These are phyloP conservation scores for Pseudomugil tenellus DNA, from an alignment of 2,797 vertebrate species.

Conservation along the genomic window DNA sequence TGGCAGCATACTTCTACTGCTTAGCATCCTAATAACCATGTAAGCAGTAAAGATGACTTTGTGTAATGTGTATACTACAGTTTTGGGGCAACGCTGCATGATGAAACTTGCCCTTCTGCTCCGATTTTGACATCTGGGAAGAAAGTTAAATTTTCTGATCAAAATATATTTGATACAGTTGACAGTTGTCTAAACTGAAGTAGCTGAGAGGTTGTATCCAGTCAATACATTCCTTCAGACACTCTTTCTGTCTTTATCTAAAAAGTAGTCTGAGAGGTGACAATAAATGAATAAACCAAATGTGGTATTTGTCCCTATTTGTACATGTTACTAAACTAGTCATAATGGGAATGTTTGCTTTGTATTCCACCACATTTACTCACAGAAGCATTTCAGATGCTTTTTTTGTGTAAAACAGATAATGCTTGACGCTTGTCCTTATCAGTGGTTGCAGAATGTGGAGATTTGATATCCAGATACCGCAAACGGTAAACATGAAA, in stretches of 20 bases:
- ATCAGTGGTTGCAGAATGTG: background rate
- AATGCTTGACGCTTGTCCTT: background rate
- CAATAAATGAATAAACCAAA: background rate
- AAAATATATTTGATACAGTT: no score
- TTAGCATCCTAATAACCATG: no score
- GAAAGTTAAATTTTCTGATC: no score
- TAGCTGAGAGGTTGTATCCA: background rate
- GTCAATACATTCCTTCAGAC: background rate
- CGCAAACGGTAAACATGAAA: background rate
- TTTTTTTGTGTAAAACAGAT: background rate
- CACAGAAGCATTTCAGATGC: background rate
- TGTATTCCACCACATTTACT: background rate
- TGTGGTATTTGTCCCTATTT: background rate
- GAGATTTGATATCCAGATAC: background rate
- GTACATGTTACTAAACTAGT: background rate
- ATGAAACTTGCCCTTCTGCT: no score
- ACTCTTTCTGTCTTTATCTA: background rate
- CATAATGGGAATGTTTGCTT: background rate
- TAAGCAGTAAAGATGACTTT: no score
- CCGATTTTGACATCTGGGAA: no score
- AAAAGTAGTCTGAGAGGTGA: background rate
- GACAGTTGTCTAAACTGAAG: no score
- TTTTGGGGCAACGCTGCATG: no score
- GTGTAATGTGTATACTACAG: no score
- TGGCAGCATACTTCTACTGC: no score